A percentile compares a stretch with the other conserved stretches of the same genome.
phyloP scores from a whole-genome alignment of 2,797 vertebrate species.

The Mergus octosetaceus region DNA sequence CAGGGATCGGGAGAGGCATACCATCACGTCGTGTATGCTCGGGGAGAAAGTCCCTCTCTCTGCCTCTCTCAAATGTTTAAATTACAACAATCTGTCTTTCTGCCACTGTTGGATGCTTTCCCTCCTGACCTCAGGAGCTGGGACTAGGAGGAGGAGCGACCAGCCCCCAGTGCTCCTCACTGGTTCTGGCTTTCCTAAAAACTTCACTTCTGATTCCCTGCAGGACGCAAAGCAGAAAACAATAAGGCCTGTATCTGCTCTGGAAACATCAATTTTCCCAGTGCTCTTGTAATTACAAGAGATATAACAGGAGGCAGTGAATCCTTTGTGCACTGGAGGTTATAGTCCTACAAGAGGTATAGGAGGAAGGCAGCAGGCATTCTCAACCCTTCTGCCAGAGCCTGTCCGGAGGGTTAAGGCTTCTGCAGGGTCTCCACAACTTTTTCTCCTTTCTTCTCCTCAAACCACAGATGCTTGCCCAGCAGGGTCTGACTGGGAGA shows the following conservation, averaged over 20 bases:
- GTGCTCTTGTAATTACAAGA: not conserved
- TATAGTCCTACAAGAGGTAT: not conserved
- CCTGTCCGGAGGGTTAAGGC: accelerated
- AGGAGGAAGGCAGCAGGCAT: not conserved
- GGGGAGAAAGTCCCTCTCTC: not conserved
- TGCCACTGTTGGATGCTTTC: conserved; percentile 48
- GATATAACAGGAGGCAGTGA: not conserved
- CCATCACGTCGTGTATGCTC: not conserved
- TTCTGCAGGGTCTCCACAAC: not conserved
- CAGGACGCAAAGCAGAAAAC: not conserved
- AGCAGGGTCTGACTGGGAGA: not conserved
- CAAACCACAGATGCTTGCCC: not conserved
- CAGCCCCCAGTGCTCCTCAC: not conserved
- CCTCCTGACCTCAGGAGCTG: conserved; percentile 59
- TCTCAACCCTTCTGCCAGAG: not conserved
- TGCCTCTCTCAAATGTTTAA: conserved; percentile 1
- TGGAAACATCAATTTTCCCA: not conserved
- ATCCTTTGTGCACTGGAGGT: not conserved
- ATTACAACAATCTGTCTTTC: conserved; percentile 54
- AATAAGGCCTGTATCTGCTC: not conserved
- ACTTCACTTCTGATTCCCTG: not conserved
- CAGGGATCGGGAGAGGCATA: not conserved
- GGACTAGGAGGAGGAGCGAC: conserved; percentile 39
- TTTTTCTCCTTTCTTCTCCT: not conserved
- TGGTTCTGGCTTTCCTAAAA: not conserved